Evolutionary conservation across 1,140 invertebrate species (phyloP), one percentile per base, ranked within the genome.

Genomic region (Aporrectodea caliginosa): DNA sequence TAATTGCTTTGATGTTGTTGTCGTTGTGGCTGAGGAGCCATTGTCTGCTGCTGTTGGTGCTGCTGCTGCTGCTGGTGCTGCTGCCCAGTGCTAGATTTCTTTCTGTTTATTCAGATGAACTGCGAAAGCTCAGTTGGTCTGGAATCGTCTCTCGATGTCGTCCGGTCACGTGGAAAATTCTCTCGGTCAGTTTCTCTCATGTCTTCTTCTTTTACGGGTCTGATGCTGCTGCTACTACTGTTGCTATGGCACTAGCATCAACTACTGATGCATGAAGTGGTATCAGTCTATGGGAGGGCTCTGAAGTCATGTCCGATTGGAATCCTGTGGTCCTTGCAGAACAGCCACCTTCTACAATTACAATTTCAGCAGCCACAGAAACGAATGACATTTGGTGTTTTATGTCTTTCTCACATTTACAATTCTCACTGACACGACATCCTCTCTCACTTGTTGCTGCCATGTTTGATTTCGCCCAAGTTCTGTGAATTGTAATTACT

Each of bases 91-190:
- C 22, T 58, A 58, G 6, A 12, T 58, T n/a, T 22, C 43, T 58
- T 58, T 6, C 22, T 58, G 22, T 58, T 22, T 58, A 80, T 85
- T 35, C 80, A 89, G 89, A 93, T 84, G 95, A 97, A 84, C 88
- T 98, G 30, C 92, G 94, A 84, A 93, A 95, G 83, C 88, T 97
- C 0, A 96, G 95, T 83, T 99, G 97, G 96, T 96, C 95, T 79
- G 97, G 97, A 1, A 93, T 98, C 82, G 96, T 96, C 58, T 91
- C 92, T 27, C 93, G 93, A 89, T 92, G 97, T 75, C 90, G 93
- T 80, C 92, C 92, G 1, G 90, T 92, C 69, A 90, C 92, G 1
- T 94, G 93, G 93, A 91, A 93, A 88, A 87, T 94, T 81, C 89
- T 94, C 79, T 92, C 92, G 79, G 93, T 93, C 90, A 90, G 90